Conservation (phyloP, 2,888 invertebrate genomes). For the Vandiemenella viatica region DNA sequence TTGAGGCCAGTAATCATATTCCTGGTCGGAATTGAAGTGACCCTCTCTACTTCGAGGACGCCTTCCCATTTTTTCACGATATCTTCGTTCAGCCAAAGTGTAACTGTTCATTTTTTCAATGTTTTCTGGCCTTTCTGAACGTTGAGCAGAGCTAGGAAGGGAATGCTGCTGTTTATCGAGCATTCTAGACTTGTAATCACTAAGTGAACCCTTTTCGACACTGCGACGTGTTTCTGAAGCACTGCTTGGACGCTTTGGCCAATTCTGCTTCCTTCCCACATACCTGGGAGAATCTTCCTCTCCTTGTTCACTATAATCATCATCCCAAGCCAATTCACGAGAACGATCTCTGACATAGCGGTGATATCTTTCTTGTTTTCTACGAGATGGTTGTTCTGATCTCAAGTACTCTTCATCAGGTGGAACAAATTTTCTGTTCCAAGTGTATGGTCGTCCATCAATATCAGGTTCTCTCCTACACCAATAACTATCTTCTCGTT, state of each 20-base stretch:
- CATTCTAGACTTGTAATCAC: conserved; percentile 10
- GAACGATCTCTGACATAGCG: conserved; percentile 26
- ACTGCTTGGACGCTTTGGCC: conserved; percentile 39
- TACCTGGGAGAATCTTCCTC: conserved; percentile 27
- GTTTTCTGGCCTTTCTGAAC: conserved; percentile 3
- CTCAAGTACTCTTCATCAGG: conserved; percentile 17
- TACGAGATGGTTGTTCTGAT: conserved; percentile 25
- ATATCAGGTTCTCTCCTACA: conserved; percentile 22
- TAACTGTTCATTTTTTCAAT: conserved; percentile 6
- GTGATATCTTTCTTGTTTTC: conserved; percentile 30
- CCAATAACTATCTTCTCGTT: conserved; percentile 21
- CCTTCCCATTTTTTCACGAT: conserved; percentile 27
- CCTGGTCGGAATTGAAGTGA: conserved; percentile 22
- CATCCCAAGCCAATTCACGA: conserved; percentile 42
- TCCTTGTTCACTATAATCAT: conserved; percentile 33
- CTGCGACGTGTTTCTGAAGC: conserved; percentile 33
- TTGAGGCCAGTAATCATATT: conserved; percentile 12
- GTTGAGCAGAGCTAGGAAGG: conserved; percentile 1
- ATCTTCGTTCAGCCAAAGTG: conserved; percentile 16
- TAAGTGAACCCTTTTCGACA: conserved; percentile 11
- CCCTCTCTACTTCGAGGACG: conserved; percentile 32
- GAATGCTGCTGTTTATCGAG: conserved; percentile 12
- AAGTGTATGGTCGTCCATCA: conserved; percentile 8
- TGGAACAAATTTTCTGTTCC: conserved; percentile 7
- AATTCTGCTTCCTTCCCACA: conserved; percentile 26